These are phyloP conservation scores for Willowsia nigromaculata DNA, from an alignment of 2,888 invertebrate species.

Conservation along the genomic window DNA sequence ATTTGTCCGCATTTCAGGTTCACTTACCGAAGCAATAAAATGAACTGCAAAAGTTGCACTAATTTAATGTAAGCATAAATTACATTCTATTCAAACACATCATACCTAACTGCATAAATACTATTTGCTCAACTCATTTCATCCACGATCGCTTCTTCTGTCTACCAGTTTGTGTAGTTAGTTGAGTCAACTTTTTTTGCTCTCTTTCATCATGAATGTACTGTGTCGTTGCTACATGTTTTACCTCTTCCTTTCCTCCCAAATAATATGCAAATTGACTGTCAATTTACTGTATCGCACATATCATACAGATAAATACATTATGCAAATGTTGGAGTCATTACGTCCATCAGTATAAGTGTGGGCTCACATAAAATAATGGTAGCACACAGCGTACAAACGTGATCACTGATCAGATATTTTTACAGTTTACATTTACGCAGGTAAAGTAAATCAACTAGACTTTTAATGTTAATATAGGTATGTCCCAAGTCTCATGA, in stretches of 20 bases:
- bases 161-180: too few relatives aligned
- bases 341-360: background rate
- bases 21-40: conserved; percentile 27
- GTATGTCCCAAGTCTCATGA: background rate
- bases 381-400: background rate
- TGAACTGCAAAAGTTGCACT: conserved; percentile 27
- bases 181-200: background rate
- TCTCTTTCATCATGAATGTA: background rate
- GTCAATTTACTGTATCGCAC: conserved; percentile 27
- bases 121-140: background rate
- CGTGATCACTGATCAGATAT: conserved; percentile 10
- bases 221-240: too few relatives aligned
- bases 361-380: background rate
- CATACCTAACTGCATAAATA: background rate
- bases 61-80: conserved; percentile 39
- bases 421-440: background rate
- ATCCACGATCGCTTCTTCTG: background rate
- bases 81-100: background rate
- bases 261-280: conserved; percentile 17
- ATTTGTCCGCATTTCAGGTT: background rate
- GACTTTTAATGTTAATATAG: background rate
- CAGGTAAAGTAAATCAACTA: background rate
- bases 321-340: conserved; percentile 8
- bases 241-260: background rate
- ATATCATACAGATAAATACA: background rate